phyloP scores from a whole-genome alignment of 2,797 vertebrate genomes.

The Sibirionetta formosa region DNA sequence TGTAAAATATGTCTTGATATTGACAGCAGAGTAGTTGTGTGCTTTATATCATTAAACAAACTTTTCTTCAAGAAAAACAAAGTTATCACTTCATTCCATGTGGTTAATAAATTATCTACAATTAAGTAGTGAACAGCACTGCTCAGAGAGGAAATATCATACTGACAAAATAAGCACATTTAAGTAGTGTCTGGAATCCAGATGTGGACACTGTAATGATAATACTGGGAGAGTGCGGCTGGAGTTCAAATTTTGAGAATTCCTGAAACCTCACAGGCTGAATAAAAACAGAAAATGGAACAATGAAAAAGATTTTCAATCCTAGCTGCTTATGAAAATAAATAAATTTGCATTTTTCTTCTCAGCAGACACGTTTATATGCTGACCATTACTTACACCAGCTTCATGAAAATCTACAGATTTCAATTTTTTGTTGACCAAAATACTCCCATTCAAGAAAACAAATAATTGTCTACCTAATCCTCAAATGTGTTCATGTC shows the following conservation, averaged over 20 bases:
- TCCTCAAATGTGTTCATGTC: not conserved
- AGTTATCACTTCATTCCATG: not conserved
- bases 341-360: not conserved
- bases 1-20: not conserved
- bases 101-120: slow-evolving; percentile 39
- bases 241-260: slow-evolving; percentile 53
- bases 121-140: slow-evolving; percentile 10
- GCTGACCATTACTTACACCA: not conserved
- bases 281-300: slow-evolving; percentile 11
- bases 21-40: not conserved
- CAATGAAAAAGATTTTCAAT: not conserved
- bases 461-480: not conserved
- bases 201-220: slow-evolving; percentile 66
- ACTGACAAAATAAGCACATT: slow-evolving; percentile 6
- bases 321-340: not conserved
- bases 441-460: not conserved
- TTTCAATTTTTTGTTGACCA: not conserved
- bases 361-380: not conserved
- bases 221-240: slow-evolving; percentile 13
- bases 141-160: slow-evolving; percentile 39
- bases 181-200: slow-evolving; percentile 70
- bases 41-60: not conserved
- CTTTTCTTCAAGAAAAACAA: not conserved
- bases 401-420: not conserved
- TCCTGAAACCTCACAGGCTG: slow-evolving; percentile 42